Evolutionary conservation across 2,888 invertebrate genomes (phyloP), one percentile per base, ranked within the genome.

Genomic region (Zaprionus bogoriensis): DNA sequence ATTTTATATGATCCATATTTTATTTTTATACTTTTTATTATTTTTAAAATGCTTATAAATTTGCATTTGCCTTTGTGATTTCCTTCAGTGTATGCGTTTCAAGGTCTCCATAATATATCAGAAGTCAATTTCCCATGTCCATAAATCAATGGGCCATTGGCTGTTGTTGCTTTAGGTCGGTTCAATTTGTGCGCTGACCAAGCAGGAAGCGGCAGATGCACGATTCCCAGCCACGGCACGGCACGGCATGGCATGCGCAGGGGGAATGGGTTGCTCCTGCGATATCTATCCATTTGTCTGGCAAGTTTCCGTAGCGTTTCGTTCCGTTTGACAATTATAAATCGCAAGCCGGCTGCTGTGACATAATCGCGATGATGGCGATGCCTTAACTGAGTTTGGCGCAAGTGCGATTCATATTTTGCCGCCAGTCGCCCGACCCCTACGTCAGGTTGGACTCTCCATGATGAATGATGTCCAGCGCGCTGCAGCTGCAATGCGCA

Each of bases 331-430:
- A 82, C 82, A 82, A 82, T 82, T 82, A 82, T 82, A 82, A 82
- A 82, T 82, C 83, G 84, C 81, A 75, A 82, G 66, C 73, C 77
- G 53, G 42, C 38, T 74, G 64, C 67, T 65, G 75, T 80, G 82
- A 82, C 82, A 83, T 82, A 83, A 83, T 82, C 82, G 84, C 75
- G 84, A 72, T 83, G 79, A 79, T 70, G 67, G 64, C 74, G 79
- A 79, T 70, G 67, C 66, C 74, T 59, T 66, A 61, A 58, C 54
- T 52, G 42, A 41, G 58, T 64, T 59, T 28, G 12, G 48, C 28
- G 10, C 55, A 62, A 70, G 53, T 71, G 62, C 55, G 53, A 54
- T 62, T 73, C 75, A 75, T 70, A 73, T 78, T 81, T 64, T 74
- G 44, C 58, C 32, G 54, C 59, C 45, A n/a, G n/a, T 69, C 52